Evolutionary conservation across 2,888 invertebrate genomes (phyloP).

Genomic region (Proisotoma minuta): DNA sequence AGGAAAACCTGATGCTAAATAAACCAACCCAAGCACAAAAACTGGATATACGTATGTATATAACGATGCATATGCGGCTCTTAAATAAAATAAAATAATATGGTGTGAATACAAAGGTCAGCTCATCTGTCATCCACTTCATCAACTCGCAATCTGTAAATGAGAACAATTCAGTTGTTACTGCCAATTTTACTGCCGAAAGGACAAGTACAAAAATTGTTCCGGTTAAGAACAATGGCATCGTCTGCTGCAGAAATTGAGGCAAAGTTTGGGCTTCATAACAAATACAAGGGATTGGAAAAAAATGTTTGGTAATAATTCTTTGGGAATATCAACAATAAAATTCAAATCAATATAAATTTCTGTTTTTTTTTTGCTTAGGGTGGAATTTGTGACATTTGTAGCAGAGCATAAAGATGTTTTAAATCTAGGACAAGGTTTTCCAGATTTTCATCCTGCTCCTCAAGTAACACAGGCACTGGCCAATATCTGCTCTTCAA

Average conservation of each 20-base stretch:
- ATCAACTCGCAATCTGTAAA: no score
- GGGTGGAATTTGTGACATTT: constrained; percentile 26
- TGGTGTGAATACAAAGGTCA: no score
- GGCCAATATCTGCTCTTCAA: constrained; percentile 14
- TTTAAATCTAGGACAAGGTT: constrained; percentile 22
- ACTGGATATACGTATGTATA: no score
- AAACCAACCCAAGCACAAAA: no score
- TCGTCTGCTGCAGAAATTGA: constrained; percentile 5
- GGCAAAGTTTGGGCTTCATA: constrained; percentile 13
- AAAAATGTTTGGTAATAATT: constrained; percentile 23
- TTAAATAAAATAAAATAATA: no score
- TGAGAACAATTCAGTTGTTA: no score
- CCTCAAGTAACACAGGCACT: constrained; percentile 16
- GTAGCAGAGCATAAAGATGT: constrained; percentile 19
- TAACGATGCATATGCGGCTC: no score
- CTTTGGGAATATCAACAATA: neutral
- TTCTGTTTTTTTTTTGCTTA: neutral
- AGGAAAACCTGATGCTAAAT: no score
- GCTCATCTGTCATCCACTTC: no score
- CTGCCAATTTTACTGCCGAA: no score
- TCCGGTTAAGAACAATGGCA: no score
- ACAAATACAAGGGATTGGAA: constrained; percentile 24
- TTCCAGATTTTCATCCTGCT: constrained; percentile 24
- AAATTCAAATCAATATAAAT: neutral
- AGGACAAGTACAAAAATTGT: no score